These are phyloP conservation scores for Climacteris rufus DNA, from an alignment of 2,113 vertebrate species.

Conservation along the genomic window DNA sequence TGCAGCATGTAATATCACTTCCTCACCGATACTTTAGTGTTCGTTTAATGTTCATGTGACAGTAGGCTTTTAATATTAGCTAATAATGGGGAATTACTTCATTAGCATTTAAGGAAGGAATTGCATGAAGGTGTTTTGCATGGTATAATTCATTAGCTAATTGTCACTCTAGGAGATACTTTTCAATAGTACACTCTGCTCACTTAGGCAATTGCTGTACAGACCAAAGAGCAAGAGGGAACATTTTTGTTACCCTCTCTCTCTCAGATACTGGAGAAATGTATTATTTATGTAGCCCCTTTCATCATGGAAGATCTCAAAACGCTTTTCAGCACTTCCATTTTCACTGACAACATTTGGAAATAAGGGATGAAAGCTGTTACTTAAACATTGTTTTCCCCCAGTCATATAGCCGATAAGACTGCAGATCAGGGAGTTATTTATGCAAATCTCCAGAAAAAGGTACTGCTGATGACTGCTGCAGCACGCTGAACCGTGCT, in stretches of 20 bases:
- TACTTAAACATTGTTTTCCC: background rate
- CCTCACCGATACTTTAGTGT: background rate
- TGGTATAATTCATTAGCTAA: background rate
- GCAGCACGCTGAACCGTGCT: background rate
- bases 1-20: background rate
- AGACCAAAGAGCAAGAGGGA: background rate
- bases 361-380: background rate
- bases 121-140: background rate
- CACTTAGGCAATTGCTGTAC: background rate
- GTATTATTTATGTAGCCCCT: background rate
- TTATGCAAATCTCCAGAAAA: background rate
- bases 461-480: background rate
- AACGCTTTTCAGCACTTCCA: background rate
- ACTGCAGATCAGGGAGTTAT: background rate
- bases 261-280: background rate
- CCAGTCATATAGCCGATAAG: background rate
- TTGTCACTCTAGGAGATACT: background rate
- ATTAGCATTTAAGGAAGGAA: background rate
- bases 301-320: background rate
- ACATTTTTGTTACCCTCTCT: background rate
- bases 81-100: background rate
- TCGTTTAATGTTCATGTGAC: background rate
- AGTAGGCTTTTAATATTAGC: background rate
- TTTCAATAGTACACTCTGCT: background rate
- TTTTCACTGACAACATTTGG: background rate